Evolutionary conservation across 35 echinoderm and acorn worm genomes (phyloP), one percentile per base, ranked within the genome.

Genomic region (Anneissia japonica): DNA sequence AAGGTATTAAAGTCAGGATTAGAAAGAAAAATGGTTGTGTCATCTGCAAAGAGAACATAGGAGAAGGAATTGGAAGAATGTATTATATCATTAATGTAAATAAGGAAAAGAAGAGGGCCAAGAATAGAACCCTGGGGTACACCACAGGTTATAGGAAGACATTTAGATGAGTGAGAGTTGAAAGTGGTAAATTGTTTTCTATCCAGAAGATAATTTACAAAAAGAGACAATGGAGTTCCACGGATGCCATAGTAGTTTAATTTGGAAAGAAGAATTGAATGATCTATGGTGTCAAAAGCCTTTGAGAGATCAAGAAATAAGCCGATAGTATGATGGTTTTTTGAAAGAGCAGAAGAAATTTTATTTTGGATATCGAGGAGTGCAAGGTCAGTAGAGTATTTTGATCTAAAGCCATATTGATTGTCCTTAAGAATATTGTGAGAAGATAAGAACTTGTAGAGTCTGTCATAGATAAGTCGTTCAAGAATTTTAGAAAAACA

Each of bases 401-500:
- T 40, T 55, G 79, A 31, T 23, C 80, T 56, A 36, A 91, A 88
- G 6, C 91, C 85, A 46, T 64, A 92, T 38, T 92, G 85, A 31
- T 11, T 35, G 37, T 46, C 33, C 43, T n/a, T 23, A 31, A 91
- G 46, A 76, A 86, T 79, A 73, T 82, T 37, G 34, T 74, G 37
- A 26, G 73, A 38, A 21, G 16, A 46, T 39, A 91, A 21, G 19
- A 87, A 91, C 2, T n/a, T 40, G 6, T n/a, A 37, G 1, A 81
- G 46, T 41, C 45, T 72, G 23, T 87, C 73, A 30, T 46, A 81
- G 14, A 87, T 16, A 29, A 91, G 16, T 39, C 30, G 37, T 76
- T 91, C 84, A 34, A 91, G 35, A 3, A 87, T 39, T 86, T 91
- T 87, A 31, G 75, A 87, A 32, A 91, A 75, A 81, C 5, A 79